phyloP scores from a whole-genome alignment of 1,140 invertebrate genomes.

The Solen grandis region DNA sequence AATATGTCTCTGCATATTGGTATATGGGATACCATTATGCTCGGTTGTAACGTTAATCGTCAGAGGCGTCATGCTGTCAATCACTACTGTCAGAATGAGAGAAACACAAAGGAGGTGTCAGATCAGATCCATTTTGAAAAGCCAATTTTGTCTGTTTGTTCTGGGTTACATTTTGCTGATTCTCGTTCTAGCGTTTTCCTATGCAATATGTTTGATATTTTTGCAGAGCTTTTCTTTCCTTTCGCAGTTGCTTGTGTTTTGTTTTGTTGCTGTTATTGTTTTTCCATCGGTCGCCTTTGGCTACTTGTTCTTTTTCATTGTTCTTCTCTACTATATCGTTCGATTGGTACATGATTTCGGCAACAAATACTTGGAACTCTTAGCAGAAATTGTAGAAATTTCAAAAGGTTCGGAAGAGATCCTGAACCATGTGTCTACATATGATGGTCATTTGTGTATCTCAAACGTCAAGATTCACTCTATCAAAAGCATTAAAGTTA shows the following conservation, averaged over 20 bases:
- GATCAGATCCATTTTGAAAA: background rate
- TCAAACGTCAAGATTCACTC: background rate
- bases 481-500: conserved; percentile 5
- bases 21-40: too few relatives aligned
- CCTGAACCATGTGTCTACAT: background rate
- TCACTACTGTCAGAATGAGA: too few relatives aligned
- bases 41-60: background rate
- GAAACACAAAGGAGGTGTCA: conserved; percentile 18
- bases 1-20: too few relatives aligned
- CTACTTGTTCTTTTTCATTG: conserved; percentile 31
- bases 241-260: conserved; percentile 15
- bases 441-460: conserved; percentile 16
- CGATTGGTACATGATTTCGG: background rate
- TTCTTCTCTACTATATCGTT: conserved; percentile 30
- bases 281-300: conserved; percentile 39
- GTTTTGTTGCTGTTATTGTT: conserved; percentile 39
- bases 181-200: too few relatives aligned
- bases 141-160: background rate
- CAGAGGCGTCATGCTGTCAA: conserved; percentile 9
- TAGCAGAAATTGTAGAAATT: conserved; percentile 17
- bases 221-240: conserved; percentile 34
- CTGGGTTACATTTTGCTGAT: too few relatives aligned
- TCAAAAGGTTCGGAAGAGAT: background rate
- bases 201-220: background rate
- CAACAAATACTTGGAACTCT: too few relatives aligned